Base-by-base conservation (phyloP, 2,888 invertebrate species). In the Caenorhabditis sp. region DNA sequence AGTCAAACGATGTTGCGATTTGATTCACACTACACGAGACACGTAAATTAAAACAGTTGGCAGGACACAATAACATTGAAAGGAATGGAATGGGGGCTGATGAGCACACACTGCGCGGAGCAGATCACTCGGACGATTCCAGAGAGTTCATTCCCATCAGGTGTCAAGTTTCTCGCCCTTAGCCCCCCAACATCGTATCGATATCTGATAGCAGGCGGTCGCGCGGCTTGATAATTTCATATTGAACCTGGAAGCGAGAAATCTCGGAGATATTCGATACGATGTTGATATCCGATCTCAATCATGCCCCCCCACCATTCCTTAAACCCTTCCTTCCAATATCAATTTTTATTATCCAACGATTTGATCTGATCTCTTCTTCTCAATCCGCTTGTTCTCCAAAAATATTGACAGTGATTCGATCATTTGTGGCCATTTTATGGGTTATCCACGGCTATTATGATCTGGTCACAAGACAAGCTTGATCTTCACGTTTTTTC, bases 41-140 rank as follows among this genome's bases (percentile, higher is more conserved):
- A 37, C 48, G 55, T 66, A 56, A 56, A 66, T 48, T 35, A 22
- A 39, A 22, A 48, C 66, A 66, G 66, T 65, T 65, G 63, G 20
- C 50, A n/a, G 8, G 8, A 35, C 70, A 59, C 53, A 70, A 59
- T 70, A 70, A 59, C 70, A 70, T 70, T 70, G 59, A 37, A 15
- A 27, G 22, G 27, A 58, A 46, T 52, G 37, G 20, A 20, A 68
- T 50, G 56, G 32, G 53, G 5, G 13, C 17, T 30, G 11, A 35
- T 6, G 8, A 24, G 35, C 13, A 24, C n/a, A 17, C 32, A 17
- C 15, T 15, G 20, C 22, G 53, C 27, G 48, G 37, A 46, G 65
- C 55, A 45, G 15, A 43, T 53, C 13, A 5, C 13, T 32, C 11
- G n/a, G 55, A 37, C 37, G 46, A 32, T 32, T 9, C 27, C 15